These are phyloP conservation scores for Apantesis nais DNA, from an alignment of 2,888 invertebrate species.

Conservation along the genomic window DNA sequence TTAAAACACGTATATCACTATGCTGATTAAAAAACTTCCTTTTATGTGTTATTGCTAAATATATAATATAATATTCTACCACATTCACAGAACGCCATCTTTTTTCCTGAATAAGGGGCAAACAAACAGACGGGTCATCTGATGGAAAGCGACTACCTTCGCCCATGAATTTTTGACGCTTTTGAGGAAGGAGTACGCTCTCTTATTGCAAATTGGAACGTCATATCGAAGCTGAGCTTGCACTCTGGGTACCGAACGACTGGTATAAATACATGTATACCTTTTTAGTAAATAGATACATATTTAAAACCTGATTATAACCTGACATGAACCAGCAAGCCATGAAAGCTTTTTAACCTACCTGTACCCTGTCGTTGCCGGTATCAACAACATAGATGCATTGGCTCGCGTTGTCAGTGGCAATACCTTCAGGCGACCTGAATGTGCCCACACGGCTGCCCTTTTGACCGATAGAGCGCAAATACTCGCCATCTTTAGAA, in stretches of 20 bases:
- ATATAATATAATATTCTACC: no score
- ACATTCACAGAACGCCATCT: no score
- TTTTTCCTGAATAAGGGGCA: no score
- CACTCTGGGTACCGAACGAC: no score
- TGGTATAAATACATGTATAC: no score
- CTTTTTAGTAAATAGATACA: background rate
- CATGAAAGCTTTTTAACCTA: slow-evolving; percentile 33
- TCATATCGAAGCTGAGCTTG: no score
- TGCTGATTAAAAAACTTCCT: background rate
- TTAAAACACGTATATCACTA: background rate
- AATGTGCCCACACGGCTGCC: slow-evolving; percentile 88
- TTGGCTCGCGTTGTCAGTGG: slow-evolving; percentile 81
- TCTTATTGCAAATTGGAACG: no score
- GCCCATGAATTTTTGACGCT: no score
- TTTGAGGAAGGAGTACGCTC: no score
- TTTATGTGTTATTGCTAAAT: no score
- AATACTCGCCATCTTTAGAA: slow-evolving; percentile 86
- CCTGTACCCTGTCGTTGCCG: slow-evolving; percentile 90
- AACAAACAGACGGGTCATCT: no score
- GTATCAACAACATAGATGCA: slow-evolving; percentile 91
- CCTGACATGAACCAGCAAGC: background rate
- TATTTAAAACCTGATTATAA: background rate
- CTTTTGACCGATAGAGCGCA: slow-evolving; percentile 87
- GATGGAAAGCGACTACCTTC: no score
- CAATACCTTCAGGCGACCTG: slow-evolving; percentile 90